Conservation (phyloP, 1,140 invertebrate genomes). For the Varroa destructor region DNA sequence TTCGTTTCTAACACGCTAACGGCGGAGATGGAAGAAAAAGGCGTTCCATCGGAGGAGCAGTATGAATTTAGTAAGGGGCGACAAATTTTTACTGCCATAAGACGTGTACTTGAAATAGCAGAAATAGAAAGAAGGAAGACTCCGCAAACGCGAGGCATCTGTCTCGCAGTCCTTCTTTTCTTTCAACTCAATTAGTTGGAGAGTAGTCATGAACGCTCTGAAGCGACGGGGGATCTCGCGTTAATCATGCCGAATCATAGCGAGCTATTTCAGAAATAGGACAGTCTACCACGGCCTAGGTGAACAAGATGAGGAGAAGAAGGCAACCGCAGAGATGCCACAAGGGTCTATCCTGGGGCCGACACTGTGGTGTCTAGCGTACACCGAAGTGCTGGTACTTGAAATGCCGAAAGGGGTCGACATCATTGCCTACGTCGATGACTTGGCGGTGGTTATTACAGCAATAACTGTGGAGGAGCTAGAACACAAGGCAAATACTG, state of each 20-base stretch:
- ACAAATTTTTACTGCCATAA: not conserved
- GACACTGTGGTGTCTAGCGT: not conserved
- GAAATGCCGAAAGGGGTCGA: not conserved
- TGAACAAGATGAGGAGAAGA: not conserved
- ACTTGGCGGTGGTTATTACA: not conserved
- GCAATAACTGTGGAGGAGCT: not conserved
- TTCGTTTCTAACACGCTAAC: not conserved
- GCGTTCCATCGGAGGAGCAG: not conserved
- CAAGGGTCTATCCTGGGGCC: constrained; percentile 1
- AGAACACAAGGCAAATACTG: too few relatives aligned
- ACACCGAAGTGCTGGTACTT: not conserved
- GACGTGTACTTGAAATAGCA: not conserved
- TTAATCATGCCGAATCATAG: not conserved
- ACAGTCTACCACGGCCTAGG: not conserved
- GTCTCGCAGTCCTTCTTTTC: not conserved
- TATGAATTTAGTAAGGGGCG: not conserved
- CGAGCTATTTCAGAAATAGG: not conserved
- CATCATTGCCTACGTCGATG: constrained; percentile 1
- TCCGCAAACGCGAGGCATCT: not conserved
- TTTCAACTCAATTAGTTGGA: not conserved
- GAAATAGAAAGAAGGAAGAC: not conserved
- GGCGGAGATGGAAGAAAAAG: not conserved
- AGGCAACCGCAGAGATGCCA: not conserved
- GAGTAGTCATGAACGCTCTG: not conserved
- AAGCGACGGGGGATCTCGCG: not conserved